Base-by-base conservation (phyloP, 64 coral and sea anemone species). In the Astreopora myriophthalma region DNA sequence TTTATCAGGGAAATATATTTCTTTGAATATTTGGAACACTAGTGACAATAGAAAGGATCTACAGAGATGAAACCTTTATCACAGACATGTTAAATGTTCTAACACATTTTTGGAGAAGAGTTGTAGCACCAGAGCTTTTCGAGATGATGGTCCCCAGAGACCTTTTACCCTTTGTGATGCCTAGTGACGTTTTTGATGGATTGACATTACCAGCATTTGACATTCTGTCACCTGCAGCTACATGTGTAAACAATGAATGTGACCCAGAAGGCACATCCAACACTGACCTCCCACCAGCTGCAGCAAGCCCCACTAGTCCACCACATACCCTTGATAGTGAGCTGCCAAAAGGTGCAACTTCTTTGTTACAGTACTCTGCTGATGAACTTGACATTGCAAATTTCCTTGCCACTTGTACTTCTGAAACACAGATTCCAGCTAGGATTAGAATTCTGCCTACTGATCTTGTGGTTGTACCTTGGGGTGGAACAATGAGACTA, bases 321-420 rank as follows among this genome's bases (percentile, higher is more conserved):
- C 64, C 64, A 67, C 22, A 27, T 67, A 67, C 64, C 64, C 20
- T 7, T 46, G 26, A 67, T 27, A 67, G 64, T 67, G 23, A 23
- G 6, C 64, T 67, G 64, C 64, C 23, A 27, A 67, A 67, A 46
- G 64, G 1, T 67, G 64, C 64, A 67, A 67, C 64, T 2, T 67
- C 64, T 67, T 7, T 7, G 26, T 67, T 23, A 67, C 13, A 67
- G 23, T 27, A 62, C 60, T 89, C 86, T 30, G 17, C 26, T 58
- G 71, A 90, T 64, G 74, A 90, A 90, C 63, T 80, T 37, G 44
- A 80, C 39, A 80, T 46, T 46, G 42, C 42, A 46, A 46, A 69
- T 49, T 90, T 90, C 63, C 74, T 90, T 90, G 72, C 88, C 88
- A 90, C 88, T 63, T 90, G 88, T 90, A 39, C 88, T 90, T 90